Evolutionary conservation across 2,888 invertebrate species (phyloP), one percentile per base, ranked within the genome.

Genomic region (Abrostola triplasia): DNA sequence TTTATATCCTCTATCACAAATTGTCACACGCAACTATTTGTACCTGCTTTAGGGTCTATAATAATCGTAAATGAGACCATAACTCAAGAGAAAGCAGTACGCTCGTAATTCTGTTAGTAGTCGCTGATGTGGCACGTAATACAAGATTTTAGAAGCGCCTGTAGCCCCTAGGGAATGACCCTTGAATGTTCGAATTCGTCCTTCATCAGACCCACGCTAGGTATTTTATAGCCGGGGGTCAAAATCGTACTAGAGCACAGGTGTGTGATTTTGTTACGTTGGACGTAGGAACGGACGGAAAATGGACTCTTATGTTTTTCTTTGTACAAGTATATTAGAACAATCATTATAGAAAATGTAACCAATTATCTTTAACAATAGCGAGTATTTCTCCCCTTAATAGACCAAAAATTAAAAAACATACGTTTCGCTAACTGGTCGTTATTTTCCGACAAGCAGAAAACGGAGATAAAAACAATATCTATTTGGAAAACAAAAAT

Each of bases 51-150:
- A 81, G 81, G 78, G 69, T 77, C 82, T 82, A 80, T 82, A 79
- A 84, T 85, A 83, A 85, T 86, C 87, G 86, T 90, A 87, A 91
- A 89, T 82, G 84, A 85, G 81, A 85, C 83, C 84, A 88, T 90
- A 90, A 88, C 84, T 88, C 84, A 84, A 83, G 84, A 87, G 85
- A 86, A 85, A 86, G 85, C 85, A 81, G 82, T 82, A 79, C 72
- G 84, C 82, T 88, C 88, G 88, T 90, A 89, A 89, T 87, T 87
- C 84, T 84, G 86, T 87, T 80, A 86, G 86, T 85, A 89, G 88
- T 83, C 86, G 88, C 84, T 87, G 88, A 85, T 89, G 89, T 88
- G 87, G 87, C 86, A 88, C 87, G 89, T 91, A 88, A 88, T 87
- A 87, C 84, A 84, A 85, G 88, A 87, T 88, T 88, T 89, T 87